phyloP scores from a whole-genome alignment of 2,888 invertebrate genomes.

The Drosophila subsilvestris region DNA sequence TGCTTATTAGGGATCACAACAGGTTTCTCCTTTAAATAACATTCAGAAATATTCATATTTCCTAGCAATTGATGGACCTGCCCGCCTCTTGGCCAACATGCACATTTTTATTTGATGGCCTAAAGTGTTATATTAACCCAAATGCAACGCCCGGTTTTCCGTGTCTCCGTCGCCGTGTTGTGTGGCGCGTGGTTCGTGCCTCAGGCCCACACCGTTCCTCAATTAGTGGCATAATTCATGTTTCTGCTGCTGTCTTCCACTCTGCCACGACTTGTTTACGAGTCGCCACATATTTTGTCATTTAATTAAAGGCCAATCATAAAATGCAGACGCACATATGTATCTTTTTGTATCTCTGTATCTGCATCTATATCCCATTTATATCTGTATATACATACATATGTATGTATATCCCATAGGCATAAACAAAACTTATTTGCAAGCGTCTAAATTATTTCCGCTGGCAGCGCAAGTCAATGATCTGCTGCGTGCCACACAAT shows the following conservation, averaged over 20 bases:
- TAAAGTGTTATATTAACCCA: conserved; percentile 73
- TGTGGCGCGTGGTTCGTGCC: conserved; percentile 12
- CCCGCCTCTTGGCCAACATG: background rate
- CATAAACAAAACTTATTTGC: conserved; percentile 49
- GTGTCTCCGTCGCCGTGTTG: conserved; percentile 1
- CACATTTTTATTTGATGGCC: conserved; percentile 14
- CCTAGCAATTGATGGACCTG: background rate
- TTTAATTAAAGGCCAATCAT: conserved; percentile 75
- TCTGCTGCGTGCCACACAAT: conserved; percentile 31
- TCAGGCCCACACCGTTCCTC: conserved; percentile 53
- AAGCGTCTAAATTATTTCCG: conserved; percentile 74
- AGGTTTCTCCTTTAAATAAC: background rate
- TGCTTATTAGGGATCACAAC: background rate
- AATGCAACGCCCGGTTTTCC: conserved; percentile 56
- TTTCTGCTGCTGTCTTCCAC: conserved; percentile 52
- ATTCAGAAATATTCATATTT: background rate
- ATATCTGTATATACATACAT: conserved; percentile 28
- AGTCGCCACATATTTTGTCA: conserved; percentile 74
- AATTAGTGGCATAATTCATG: conserved; percentile 79
- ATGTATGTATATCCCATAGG: conserved; percentile 26
- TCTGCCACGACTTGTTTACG: conserved; percentile 60
- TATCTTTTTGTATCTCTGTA: conserved; percentile 16
- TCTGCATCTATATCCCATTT: conserved; percentile 25
- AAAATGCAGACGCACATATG: conserved; percentile 59
- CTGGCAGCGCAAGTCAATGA: conserved; percentile 62